Conservation (phyloP, 2,797 vertebrate species). For the Cheirogaleus major region DNA sequence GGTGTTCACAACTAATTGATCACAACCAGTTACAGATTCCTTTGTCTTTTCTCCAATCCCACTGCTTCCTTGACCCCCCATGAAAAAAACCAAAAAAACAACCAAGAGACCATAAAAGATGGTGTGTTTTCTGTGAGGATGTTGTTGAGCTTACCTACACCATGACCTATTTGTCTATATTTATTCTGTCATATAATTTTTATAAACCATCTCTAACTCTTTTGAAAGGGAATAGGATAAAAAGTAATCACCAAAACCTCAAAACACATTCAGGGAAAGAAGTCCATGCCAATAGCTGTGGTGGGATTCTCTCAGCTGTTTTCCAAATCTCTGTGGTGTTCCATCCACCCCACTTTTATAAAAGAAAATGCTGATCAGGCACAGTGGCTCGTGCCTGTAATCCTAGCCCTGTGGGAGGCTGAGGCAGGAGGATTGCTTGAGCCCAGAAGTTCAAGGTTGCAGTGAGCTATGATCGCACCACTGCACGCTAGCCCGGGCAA, state of each 20-base stretch:
- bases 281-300: background rate
- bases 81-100: background rate
- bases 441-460: no score
- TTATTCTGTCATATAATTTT: background rate
- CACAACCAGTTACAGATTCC: no score
- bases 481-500: no score
- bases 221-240: background rate
- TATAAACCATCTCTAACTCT: background rate
- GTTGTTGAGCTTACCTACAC: background rate
- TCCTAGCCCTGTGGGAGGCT: no score
- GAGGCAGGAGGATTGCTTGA: no score
- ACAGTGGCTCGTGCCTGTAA: no score
- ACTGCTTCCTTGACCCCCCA: no score
- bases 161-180: background rate
- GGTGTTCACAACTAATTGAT: no score
- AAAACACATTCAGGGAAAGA: background rate
- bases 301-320: background rate
- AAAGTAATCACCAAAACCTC: background rate
- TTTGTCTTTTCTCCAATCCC: no score
- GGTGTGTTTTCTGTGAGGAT: background rate
- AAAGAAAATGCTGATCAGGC: background rate
- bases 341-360: background rate
- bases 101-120: background rate
- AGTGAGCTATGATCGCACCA: no score
- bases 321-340: background rate